Evolutionary conservation across 2,113 vertebrate species (phyloP).

Genomic region (Sylvia atricapilla): DNA sequence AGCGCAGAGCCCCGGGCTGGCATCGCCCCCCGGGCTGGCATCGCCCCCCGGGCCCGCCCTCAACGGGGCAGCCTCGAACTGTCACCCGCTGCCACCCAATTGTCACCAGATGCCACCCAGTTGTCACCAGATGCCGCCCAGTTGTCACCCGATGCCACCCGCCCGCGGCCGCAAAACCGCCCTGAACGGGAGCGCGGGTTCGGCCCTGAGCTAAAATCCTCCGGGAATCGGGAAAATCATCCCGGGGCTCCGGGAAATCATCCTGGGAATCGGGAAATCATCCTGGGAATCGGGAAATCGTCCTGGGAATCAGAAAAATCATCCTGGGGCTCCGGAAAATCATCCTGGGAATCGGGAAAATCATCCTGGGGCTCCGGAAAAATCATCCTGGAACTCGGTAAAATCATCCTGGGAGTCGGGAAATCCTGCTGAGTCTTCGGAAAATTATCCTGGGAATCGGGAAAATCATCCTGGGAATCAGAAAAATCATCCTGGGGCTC

Average conservation of each 20-base stretch:
- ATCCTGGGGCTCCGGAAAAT: neutral
- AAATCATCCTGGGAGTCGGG: too few species aligned
- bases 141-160: conserved; percentile 75
- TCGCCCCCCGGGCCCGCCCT: conserved; percentile 54
- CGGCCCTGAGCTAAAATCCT: conserved; percentile 77
- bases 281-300: neutral
- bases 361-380: neutral
- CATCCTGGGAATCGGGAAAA: neutral
- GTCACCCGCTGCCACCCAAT: conserved; percentile 74
- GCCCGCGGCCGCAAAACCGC: conserved; percentile 82
- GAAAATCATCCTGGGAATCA: too few species aligned
- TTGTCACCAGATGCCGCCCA: conserved; percentile 75
- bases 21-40: conserved; percentile 16
- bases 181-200: conserved; percentile 76
- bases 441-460: too few species aligned
- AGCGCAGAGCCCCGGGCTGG: conserved; percentile 79
- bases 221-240: neutral
- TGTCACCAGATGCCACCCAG: conserved; percentile 75
- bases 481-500: too few species aligned
- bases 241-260: neutral
- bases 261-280: rapidly evolving
- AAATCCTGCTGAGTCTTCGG: too few species aligned
- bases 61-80: conserved; percentile 79
- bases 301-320: neutral
- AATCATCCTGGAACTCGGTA: too few species aligned